Evolutionary conservation across 2,888 invertebrate species (phyloP), one percentile per base, ranked within the genome.

Genomic region (Dyspetes luteomarginatus): DNA sequence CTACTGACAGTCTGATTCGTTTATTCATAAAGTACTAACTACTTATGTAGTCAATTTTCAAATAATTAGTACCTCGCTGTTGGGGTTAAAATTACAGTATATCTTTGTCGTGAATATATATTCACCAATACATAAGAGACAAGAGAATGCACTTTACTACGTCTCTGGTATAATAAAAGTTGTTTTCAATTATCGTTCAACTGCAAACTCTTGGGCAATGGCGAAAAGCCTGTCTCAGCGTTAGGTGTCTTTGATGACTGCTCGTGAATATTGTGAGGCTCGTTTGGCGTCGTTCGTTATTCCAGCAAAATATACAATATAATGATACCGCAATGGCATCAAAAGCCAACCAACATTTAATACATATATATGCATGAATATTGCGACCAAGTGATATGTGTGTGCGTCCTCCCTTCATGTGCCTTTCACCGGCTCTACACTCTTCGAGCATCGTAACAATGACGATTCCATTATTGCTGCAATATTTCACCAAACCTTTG

Each of bases 381-480:
- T 28, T 28, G 22, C 15, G 36, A 36, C n/a, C 4, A 60, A 15
- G 43, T 22, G 0, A 4, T 12, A 5, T 15, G 7, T 36, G 9
- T 58, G 26, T 28, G 17, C 55, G 22, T 55, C 36, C 36, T n/a
- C 45, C 76, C 65, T 75, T 71, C 58, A 52, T 76, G 48, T 60
- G 67, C 67, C 80, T 76, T 76, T 80, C 80, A 76, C 76, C 72
- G 76, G 74, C 28, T 74, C 60, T 28, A 58, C 72, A 72, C 45
- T 43, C 62, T 72, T 76, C 72, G 72, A 72, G 48, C 76, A 72
- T 72, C 48, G 26, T 48, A 48, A 72, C 76, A 48, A 75, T 64
- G 45, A 55, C 28, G 65, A 52, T 72, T 55, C 24, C 36, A 60
- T 72, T 48, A 36, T 12, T 36, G 43, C 56, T 48, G 41, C 56